Base-by-base conservation (phyloP, 2,113 vertebrate genomes). In the Platysteira castanea region DNA sequence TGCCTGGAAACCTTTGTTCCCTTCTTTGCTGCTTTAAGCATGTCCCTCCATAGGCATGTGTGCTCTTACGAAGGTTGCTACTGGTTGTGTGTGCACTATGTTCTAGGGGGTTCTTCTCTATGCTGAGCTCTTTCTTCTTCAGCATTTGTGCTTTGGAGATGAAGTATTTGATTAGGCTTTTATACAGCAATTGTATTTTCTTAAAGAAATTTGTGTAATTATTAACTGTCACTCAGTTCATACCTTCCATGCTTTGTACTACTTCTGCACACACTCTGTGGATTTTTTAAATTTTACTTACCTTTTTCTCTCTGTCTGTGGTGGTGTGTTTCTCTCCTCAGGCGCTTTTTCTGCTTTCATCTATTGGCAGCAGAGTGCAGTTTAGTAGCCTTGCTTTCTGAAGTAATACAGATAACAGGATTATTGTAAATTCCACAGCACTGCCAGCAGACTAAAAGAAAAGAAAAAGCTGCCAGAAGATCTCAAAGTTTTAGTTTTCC, bases 401-500 rank as follows among this genome's bases (percentile, higher is more conserved):
- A 97, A 95, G 74, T 84, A 94, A 63, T 95, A 91, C 81, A 95
- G 80, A 91, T 95, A 97, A 87, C 82, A 90, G 68, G 79, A 81
- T 96, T 95, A 91, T 91, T 96, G 64, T 84, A 78, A 89, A 91
- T 96, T 95, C 95, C 42, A 44, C 91, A 90, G 93, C 89, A 90
- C 35, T 96, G 84, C 96, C 79, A 93, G 65, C 73, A 84, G 63
- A 87, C 83, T 93, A 76, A 91, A 94, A 97, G 50, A 52, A 81
- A 90, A 88, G 80, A 84, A 52, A 78, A 82, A 85, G n/a, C 37
- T 95, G 74, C 31, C 84, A 89, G 82, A 87, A 96, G 74, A 61
- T 71, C 71, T 81, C 24, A 13, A 59, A 82, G 60, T 83, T 96
- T 94, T 93, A 30, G 31, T 87, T 96, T 60, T 96, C 96, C 53